Conservation (phyloP, 1,140 invertebrate genomes). For the Drosophila prosaltans region DNA sequence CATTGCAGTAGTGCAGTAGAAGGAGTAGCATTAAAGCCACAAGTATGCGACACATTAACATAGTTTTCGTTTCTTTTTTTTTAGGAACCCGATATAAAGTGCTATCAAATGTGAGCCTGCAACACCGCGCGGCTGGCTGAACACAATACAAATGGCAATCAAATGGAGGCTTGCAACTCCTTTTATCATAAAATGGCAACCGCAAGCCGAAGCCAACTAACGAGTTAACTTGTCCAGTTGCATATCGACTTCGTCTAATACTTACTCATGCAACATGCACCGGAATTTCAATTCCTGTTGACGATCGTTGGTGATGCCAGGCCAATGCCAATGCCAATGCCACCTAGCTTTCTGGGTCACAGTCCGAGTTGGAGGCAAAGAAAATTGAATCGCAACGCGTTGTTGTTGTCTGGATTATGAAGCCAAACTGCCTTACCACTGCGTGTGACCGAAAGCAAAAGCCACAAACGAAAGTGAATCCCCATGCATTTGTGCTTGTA, state of each 20-base stretch:
- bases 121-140: constrained; percentile 62
- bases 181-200: constrained; percentile 63
- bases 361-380: constrained; percentile 35
- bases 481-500: not conserved
- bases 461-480: constrained; percentile 74
- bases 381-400: constrained; percentile 55
- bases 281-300: constrained; percentile 72
- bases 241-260: constrained; percentile 48
- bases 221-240: constrained; percentile 28
- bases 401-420: constrained; percentile 57
- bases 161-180: constrained; percentile 53
- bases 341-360: constrained; percentile 71
- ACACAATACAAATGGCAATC: constrained; percentile 72
- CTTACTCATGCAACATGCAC: constrained; percentile 58
- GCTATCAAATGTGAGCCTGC: not conserved
- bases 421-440: constrained; percentile 39
- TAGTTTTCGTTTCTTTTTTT: not conserved
- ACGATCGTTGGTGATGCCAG: constrained; percentile 7
- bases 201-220: constrained; percentile 37
- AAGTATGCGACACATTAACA: constrained; percentile 47
- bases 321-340: constrained; percentile 43
- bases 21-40: constrained; percentile 57
- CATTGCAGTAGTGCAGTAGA: constrained; percentile 46
- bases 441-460: constrained; percentile 71
- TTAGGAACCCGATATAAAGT: not conserved